Evolutionary conservation across 1,140 invertebrate species (phyloP).

Genomic region (Brachionus manjavacas): DNA sequence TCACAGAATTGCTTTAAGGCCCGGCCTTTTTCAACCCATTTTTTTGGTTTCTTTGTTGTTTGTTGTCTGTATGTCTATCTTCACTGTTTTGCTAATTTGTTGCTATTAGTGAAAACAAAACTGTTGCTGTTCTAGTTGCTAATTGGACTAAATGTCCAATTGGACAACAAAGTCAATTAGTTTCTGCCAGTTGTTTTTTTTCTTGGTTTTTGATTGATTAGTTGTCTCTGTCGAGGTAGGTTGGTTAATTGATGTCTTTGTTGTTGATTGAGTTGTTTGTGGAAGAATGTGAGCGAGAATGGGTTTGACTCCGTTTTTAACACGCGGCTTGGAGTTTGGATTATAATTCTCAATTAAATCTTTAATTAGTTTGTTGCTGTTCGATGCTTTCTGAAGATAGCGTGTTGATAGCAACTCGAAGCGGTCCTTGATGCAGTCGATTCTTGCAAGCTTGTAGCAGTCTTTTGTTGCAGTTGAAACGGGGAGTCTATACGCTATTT

Average conservation of each 20-base stretch:
- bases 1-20: no score
- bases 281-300: not conserved
- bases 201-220: not conserved
- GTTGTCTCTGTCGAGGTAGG: no score
- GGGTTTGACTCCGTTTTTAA: not conserved
- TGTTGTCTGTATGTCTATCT: no score
- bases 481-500: not conserved
- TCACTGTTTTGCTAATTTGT: no score
- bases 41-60: no score
- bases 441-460: not conserved
- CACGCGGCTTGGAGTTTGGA: not conserved
- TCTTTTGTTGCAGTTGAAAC: not conserved
- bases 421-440: not conserved
- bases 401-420: not conserved
- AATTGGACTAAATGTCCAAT: not conserved
- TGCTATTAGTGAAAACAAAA: no score
- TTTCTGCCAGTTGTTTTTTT: not conserved
- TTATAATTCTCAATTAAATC: not conserved
- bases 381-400: not conserved
- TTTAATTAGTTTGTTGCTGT: not conserved
- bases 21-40: no score
- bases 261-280: not conserved
- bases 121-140: not conserved
- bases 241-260: no score
- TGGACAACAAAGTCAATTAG: not conserved